Conservation (phyloP, 1,140 invertebrate species). For the Delia radicum region DNA sequence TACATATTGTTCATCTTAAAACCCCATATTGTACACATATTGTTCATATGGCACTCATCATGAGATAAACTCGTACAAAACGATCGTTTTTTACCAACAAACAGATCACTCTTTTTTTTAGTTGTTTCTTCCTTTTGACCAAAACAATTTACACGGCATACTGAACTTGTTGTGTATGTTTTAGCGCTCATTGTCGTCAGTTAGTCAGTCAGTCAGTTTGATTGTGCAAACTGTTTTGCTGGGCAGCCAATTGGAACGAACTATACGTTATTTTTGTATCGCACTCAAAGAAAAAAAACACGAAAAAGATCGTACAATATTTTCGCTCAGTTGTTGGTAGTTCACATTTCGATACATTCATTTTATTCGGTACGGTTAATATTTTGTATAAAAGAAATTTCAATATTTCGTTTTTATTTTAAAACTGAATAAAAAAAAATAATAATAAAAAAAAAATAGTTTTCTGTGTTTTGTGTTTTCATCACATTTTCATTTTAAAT, state of each 20-base stretch:
- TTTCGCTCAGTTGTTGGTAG: conserved; percentile 13
- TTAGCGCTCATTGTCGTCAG: background rate
- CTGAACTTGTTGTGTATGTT: background rate
- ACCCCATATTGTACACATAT: background rate
- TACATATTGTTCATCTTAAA: too few species aligned
- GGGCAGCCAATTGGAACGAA: conserved; percentile 19
- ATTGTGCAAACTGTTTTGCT: background rate
- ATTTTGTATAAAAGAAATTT: background rate
- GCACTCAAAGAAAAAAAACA: background rate
- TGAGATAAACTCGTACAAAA: background rate
- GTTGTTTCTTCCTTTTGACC: conserved; percentile 17
- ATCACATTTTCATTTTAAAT: background rate
- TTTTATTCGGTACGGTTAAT: background rate
- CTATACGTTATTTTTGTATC: conserved; percentile 6
- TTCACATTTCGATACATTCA: conserved; percentile 12
- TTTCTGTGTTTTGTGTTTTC: background rate
- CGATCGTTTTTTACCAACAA: background rate
- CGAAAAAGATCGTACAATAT: background rate
- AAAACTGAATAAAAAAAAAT: background rate
- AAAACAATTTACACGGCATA: conserved; percentile 7
- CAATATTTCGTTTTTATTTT: background rate
- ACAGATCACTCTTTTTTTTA: background rate
- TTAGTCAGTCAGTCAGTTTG: background rate
- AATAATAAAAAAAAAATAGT: background rate
- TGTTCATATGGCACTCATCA: background rate